Conservation (phyloP, 1,140 invertebrate genomes). For the Drosophila nikananu region DNA sequence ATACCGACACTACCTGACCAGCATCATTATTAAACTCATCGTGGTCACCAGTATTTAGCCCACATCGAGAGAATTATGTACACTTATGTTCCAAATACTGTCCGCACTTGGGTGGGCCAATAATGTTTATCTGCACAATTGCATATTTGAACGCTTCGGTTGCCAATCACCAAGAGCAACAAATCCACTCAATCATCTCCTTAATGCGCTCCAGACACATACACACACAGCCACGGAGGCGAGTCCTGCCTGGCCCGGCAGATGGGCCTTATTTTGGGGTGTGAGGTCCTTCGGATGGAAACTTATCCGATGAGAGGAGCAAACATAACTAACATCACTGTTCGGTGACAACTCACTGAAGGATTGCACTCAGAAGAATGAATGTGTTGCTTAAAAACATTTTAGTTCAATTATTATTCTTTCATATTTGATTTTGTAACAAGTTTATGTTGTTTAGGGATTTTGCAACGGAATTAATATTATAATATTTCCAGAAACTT, state of each 20-base stretch:
- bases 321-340: constrained; percentile 14
- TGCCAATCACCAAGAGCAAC: constrained; percentile 62
- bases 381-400: background rate
- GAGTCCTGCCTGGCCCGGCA: background rate
- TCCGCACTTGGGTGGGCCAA: constrained; percentile 61
- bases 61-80: constrained; percentile 41
- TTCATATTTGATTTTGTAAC: background rate
- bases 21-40: constrained; percentile 33
- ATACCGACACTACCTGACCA: constrained; percentile 36
- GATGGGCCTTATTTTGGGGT: constrained; percentile 39
- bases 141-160: constrained; percentile 64
- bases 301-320: constrained; percentile 16
- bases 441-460: no score
- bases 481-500: no score
- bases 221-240: background rate
- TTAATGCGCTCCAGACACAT: constrained; percentile 58
- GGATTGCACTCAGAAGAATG: background rate
- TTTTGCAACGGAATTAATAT: background rate
- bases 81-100: constrained; percentile 57
- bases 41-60: constrained; percentile 10
- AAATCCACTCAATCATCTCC: constrained; percentile 82
- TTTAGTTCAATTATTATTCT: background rate
- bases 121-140: constrained; percentile 67
- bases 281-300: constrained; percentile 14
- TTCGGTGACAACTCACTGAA: background rate